Base-by-base conservation (phyloP, 2,113 vertebrate genomes). In the Cyanoliseus patagonus region DNA sequence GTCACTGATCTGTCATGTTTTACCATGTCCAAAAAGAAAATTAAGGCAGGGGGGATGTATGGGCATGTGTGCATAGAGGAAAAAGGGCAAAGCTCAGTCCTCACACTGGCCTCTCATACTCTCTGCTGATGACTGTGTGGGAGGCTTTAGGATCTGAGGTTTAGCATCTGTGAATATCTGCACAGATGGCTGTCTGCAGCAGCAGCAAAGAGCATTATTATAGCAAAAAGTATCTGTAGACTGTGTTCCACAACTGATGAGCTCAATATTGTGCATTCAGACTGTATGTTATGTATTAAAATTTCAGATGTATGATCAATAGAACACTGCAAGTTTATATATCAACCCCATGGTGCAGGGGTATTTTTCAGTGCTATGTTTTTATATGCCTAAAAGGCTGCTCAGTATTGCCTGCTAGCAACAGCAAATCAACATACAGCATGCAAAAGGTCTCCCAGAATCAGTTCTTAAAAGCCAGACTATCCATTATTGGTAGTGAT, bases 1-100 rank as follows among this genome's bases (percentile, higher is more conserved):
- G 10, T 31, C 73, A 37, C 19, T 61, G 9, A 52, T 70, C 46
- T 90, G 8, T 35, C 41, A 8, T 11, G 33, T 42, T 57, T 93
- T 66, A 10, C 47, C 17, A 41, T 15, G 27, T 57, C 64, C 18
- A 61, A 81, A 69, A 51, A 13, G 10, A 46, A 72, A 41, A 10
- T 9, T 12, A 25, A 3, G 11, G 7, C 7, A 1, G 3, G 25
- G n/a, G 7, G 4, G 13, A 23, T 13, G 17, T 6, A 25, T 8
- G 13, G 28, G 19, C 18, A 23, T 5, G 15, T 46, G 49, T 51
- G 67, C 39, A 11, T 0, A 28, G 24, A 76, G 27, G 61, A 37
- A 59, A 72, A 74, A 52, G 49, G 62, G 19, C 35, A 91, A 46
- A 86, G 46, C 62, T 75, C 59, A 52, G 27, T 13, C 13, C 67